Percentiles rank a stretch among this genome's conserved stretches.
Conservation (phyloP, 2,888 invertebrate species). For the Myathropa florea region DNA sequence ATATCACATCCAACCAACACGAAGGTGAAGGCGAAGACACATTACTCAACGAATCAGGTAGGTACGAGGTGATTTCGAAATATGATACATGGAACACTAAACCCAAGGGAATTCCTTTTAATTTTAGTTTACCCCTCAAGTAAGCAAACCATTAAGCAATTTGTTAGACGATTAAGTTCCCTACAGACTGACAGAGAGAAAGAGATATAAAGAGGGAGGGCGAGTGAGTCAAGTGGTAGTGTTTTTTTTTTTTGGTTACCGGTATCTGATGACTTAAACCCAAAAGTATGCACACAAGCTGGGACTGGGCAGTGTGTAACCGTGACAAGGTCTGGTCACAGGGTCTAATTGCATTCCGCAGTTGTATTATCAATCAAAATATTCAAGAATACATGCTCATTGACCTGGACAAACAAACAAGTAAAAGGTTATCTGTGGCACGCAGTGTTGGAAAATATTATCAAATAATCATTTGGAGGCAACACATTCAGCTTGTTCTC, state of each 20-base stretch:
- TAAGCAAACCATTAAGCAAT: slow-evolving; percentile 18
- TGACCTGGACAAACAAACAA: slow-evolving; percentile 42
- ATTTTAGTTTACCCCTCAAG: background rate
- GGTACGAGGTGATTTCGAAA: slow-evolving; percentile 23
- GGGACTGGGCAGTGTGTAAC: background rate
- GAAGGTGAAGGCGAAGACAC: background rate
- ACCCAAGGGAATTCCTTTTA: background rate
- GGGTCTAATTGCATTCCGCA: slow-evolving; percentile 45
- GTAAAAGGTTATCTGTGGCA: slow-evolving; percentile 41
- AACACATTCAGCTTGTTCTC: background rate
- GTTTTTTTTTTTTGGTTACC: background rate
- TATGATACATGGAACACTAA: slow-evolving; percentile 20
- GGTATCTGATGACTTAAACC: background rate
- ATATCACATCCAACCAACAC: slow-evolving; percentile 1
- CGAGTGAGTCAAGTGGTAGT: background rate
- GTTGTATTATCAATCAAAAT: slow-evolving; percentile 27
- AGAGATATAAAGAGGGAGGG: background rate
- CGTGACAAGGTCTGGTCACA: slow-evolving; percentile 12
- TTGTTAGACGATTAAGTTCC: slow-evolving; percentile 23
- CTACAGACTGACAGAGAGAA: background rate
- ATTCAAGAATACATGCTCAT: background rate
- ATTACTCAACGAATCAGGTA: slow-evolving; percentile 43
- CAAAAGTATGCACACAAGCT: background rate
- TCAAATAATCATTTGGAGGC: background rate
- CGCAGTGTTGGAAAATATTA: slow-evolving; percentile 2